Base-by-base conservation (phyloP, 2,797 vertebrate species). In the Tokudaia tokunoshimensis region DNA sequence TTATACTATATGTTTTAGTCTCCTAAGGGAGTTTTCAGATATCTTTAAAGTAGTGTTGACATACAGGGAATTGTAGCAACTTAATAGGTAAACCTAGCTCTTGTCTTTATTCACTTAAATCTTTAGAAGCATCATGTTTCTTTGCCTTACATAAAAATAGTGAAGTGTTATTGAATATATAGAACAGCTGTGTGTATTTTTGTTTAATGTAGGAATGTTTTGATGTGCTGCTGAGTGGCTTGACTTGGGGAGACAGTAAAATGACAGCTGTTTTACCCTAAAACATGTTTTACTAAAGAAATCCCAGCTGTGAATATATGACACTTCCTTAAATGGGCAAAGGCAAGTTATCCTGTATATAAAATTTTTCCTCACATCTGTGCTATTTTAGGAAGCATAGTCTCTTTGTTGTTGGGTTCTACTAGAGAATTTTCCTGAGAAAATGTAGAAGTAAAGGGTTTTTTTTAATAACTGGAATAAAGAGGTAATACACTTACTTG, bases 151-250 rank as follows among this genome's bases (percentile, higher is more conserved):
- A 90, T 87, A 75, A 95, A 94, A 96, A 90, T 90, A 96, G 90
- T 84, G 81, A 76, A 78, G 6, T 37, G 8, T 26, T 78, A 12
- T n/a, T 75, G 31, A 87, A 92, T 90, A 61, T 72, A 80, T 82
- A 19, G 1, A 94, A 84, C 93, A 94, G 47, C 89, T 96, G 95
- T 97, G 95, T 96, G 88, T 96, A 95, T 91, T 96, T 93, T 97
- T 74, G 57, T 94, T 96, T 87, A 92, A 79, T 31, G 15, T 57
- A 85, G 47, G 61, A 89, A 91, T 88, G 37, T 94, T 94, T 95
- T 88, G 67, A 92, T 96, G 70, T 75, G 85, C 72, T 29, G 82
- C 72, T 41, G 61, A 91, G 50, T 91, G n/a, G 24, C 26, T 67
- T 91, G 47, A 31, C 89, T 92, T 95, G 91, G 65, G 37, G 63